Conservation (phyloP, 2,113 vertebrate genomes). For the Daboia siamensis region DNA sequence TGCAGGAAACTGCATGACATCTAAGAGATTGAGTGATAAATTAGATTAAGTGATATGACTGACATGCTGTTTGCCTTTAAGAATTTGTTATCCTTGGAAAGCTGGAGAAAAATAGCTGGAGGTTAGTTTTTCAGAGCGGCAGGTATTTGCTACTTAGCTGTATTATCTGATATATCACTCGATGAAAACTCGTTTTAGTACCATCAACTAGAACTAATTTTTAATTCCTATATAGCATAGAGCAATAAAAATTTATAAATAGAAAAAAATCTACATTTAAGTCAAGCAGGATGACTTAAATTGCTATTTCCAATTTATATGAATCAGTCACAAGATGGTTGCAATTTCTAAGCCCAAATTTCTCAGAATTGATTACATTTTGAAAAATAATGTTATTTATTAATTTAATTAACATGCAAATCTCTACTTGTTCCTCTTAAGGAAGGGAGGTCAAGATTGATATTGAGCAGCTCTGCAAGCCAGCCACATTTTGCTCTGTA, state of each 20-base stretch:
- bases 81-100: neutral
- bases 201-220: neutral
- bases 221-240: neutral
- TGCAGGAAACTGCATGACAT: neutral
- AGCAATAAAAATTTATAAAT: neutral
- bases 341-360: neutral
- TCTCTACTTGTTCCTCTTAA: neutral
- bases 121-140: neutral
- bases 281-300: neutral
- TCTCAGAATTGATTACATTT: neutral
- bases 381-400: neutral
- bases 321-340: neutral
- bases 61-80: neutral
- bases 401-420: neutral
- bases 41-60: neutral
- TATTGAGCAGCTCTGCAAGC: neutral
- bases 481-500: neutral
- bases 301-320: neutral
- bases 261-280: neutral
- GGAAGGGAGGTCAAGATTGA: neutral
- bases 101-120: neutral
- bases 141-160: neutral
- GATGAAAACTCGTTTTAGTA: neutral
- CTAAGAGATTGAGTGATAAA: neutral
- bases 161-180: neutral